These are phyloP conservation scores for Leucopternis melanops DNA, from an alignment of 2,113 vertebrate species.

Conservation along the genomic window DNA sequence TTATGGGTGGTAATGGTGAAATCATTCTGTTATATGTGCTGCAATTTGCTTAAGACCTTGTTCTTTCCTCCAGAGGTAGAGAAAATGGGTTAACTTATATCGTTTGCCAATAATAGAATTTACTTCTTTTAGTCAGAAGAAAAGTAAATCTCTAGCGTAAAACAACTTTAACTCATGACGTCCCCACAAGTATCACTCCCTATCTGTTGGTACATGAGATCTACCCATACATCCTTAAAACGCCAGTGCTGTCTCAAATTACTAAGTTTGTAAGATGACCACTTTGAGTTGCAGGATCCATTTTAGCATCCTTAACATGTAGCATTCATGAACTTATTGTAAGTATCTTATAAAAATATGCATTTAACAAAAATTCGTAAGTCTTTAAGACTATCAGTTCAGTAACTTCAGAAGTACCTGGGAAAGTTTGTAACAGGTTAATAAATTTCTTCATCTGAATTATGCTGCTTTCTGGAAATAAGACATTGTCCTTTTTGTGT, in stretches of 20 bases:
- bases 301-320: not conserved
- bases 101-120: not conserved
- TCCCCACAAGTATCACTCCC: not conserved
- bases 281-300: not conserved
- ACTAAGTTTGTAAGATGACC: not conserved
- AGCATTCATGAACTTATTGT: not conserved
- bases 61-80: not conserved
- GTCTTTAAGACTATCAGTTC: not conserved
- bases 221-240: not conserved
- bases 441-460: not conserved
- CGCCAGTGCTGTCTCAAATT: not conserved
- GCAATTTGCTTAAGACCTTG: not conserved
- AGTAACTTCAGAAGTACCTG: not conserved
- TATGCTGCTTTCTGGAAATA: not conserved
- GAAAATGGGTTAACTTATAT: not conserved
- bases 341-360: not conserved
- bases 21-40: not conserved
- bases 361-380: not conserved
- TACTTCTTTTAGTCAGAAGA: not conserved
- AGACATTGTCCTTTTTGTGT: not conserved
- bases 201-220: not conserved
- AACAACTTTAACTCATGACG: not conserved
- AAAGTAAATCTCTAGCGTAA: not conserved
- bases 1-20: not conserved
- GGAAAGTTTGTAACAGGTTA: not conserved